Evolutionary conservation across 2,797 vertebrate species (phyloP).

Genomic region (Neomorphus geoffroyi): DNA sequence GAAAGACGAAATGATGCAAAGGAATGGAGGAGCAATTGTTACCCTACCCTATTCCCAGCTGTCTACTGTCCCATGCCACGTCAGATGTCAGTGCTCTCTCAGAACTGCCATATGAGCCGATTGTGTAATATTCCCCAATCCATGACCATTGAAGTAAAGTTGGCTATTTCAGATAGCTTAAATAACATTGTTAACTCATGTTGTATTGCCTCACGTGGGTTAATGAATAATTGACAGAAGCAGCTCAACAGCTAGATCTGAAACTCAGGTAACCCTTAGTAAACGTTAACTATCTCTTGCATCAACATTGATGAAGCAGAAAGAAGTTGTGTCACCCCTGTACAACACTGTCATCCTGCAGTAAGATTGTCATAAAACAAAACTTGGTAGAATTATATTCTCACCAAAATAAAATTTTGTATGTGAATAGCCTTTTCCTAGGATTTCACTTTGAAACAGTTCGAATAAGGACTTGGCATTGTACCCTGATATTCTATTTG

Average conservation of each 20-base stretch:
- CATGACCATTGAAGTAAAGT: not conserved
- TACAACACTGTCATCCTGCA: not conserved
- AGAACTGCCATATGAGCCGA: not conserved
- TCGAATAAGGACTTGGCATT: not conserved
- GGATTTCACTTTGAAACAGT: not conserved
- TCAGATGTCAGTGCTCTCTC: not conserved
- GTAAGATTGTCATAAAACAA: not conserved
- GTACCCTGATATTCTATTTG: not conserved
- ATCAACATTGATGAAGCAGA: not conserved
- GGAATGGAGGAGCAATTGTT: not conserved
- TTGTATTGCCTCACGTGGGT: not conserved
- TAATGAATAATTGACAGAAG: conserved; percentile 18
- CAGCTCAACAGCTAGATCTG: not conserved
- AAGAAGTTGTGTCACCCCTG: not conserved
- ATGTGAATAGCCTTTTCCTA: not conserved
- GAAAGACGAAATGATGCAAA: not conserved
- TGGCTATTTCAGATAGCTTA: not conserved
- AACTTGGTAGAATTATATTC: not conserved
- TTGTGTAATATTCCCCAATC: not conserved
- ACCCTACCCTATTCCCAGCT: not conserved
- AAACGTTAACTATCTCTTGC: not conserved
- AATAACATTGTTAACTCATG: not conserved
- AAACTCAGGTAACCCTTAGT: not conserved
- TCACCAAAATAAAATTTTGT: not conserved
- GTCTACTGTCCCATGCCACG: accelerated